Conservation (phyloP, 2,888 invertebrate species). For the Campaea margaritaria region DNA sequence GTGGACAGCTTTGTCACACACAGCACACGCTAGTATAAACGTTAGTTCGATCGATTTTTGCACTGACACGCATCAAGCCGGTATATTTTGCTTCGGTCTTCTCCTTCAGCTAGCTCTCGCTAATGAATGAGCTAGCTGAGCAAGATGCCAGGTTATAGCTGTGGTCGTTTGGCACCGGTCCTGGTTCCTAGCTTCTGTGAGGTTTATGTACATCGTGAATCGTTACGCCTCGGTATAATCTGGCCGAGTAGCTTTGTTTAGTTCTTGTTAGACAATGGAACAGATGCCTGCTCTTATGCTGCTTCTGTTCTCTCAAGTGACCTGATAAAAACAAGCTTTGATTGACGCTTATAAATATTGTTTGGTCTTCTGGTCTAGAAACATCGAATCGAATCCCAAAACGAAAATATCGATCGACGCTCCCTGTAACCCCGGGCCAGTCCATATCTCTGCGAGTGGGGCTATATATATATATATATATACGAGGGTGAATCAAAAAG, state of each 20-base stretch:
- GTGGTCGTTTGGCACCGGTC: neutral
- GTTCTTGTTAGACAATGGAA: neutral
- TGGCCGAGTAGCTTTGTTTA: neutral
- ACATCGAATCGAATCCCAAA: neutral
- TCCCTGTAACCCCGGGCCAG: conserved; percentile 5
- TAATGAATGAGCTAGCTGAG: too few relatives aligned
- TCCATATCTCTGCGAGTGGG: conserved; percentile 36
- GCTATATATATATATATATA: neutral
- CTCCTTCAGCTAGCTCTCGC: too few relatives aligned
- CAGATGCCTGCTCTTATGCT: neutral
- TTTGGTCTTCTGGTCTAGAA: neutral
- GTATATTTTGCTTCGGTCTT: too few relatives aligned
- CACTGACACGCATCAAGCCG: too few relatives aligned
- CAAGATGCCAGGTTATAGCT: neutral
- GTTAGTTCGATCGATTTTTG: too few relatives aligned
- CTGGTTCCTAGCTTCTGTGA: neutral
- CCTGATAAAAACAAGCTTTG: too few relatives aligned
- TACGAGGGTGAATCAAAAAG: too few relatives aligned
- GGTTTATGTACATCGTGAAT: neutral
- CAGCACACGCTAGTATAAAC: too few relatives aligned
- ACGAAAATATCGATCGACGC: conserved; percentile 3
- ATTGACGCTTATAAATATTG: too few relatives aligned
- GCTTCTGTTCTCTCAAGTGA: too few relatives aligned
- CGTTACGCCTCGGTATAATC: neutral
- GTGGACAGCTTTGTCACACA: too few relatives aligned